Evolutionary conservation across 2,113 vertebrate species (phyloP).

Genomic region (Ceyx margarethae): DNA sequence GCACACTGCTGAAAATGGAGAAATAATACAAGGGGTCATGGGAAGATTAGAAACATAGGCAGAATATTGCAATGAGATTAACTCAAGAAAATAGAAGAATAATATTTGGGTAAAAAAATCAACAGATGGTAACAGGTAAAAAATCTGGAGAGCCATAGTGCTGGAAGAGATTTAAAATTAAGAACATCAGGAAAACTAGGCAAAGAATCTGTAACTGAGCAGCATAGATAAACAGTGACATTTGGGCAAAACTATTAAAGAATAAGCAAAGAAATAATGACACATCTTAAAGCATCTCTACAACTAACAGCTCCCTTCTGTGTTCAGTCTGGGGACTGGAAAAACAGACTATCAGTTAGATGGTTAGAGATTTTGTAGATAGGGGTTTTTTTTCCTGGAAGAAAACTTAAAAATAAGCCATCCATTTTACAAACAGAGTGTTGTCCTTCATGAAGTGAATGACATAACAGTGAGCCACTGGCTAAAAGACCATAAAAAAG

Average conservation of each 20-base stretch:
- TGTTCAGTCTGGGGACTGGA: neutral
- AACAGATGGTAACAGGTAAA: constrained; percentile 1
- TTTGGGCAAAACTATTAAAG: neutral
- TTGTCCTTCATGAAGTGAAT: constrained; percentile 22
- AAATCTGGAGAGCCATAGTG: neutral
- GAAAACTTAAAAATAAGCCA: neutral
- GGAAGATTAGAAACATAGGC: constrained; percentile 43
- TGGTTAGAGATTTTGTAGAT: neutral
- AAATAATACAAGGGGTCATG: constrained; percentile 51
- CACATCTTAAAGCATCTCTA: constrained; percentile 2
- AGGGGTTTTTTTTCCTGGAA: neutral
- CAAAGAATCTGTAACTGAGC: neutral
- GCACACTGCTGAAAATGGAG: constrained; percentile 45
- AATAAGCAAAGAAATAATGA: neutral
- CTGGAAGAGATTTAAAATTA: neutral
- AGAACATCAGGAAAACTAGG: neutral
- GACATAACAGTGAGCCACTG: neutral
- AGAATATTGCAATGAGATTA: constrained; percentile 44
- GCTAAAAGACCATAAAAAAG: neutral
- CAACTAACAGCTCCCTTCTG: neutral
- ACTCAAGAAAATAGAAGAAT: constrained; percentile 33
- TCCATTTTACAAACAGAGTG: neutral
- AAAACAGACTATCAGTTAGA: neutral
- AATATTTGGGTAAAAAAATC: neutral
- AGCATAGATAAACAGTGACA: neutral